Base-by-base conservation (phyloP, 2,888 invertebrate species). In the Ochropleura plecta region DNA sequence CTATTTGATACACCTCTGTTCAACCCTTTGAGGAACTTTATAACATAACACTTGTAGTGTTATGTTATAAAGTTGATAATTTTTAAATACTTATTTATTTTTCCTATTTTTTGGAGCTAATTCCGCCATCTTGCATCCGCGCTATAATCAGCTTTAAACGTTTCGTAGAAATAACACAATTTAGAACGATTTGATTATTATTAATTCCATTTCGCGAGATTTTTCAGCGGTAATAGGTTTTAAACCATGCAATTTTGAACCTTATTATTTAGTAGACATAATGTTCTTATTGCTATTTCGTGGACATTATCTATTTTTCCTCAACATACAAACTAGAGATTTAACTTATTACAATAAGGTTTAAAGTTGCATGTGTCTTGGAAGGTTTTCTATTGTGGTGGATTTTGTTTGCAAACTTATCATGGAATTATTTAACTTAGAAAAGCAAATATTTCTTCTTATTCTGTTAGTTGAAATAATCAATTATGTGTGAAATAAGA, bases 141-240 rank as follows among this genome's bases (percentile, higher is more conserved):
- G 16, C 30, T 8, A 7, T 63, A 63, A 66, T 81, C 49, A 48
- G 51, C 57, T 62, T 46, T 65, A 14, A 66, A 51, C 46, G 42
- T 42, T 70, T 12, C 42, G 40, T 40, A 20, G 40, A 73, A 68
- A 65, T 65, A 60, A 79, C 18, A 48, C 53, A 55, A 73, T 63
- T 62, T 51, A 18, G 30, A 51, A 53, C 18, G 30, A 69, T 82
- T 73, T 40, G 16, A 73, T 70, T 82, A 81, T n/a, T 67, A 70
- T 40, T 82, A 78, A 82, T 73, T 42, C 10, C 16, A 66, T 73
- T 65, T 72, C 10, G 20, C 8, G 10, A 69, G 51, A 60, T 10
- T 10, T 51, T 78, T 51, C 12, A 46, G 14, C 20, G 8, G 44
- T 46, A 12, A 59, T 46, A 30, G 0, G 20, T 30, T 51, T 46